Evolutionary conservation across 2,797 vertebrate genomes (phyloP), one percentile per base, ranked within the genome.

Genomic region (Chiroxiphia lanceolata): DNA sequence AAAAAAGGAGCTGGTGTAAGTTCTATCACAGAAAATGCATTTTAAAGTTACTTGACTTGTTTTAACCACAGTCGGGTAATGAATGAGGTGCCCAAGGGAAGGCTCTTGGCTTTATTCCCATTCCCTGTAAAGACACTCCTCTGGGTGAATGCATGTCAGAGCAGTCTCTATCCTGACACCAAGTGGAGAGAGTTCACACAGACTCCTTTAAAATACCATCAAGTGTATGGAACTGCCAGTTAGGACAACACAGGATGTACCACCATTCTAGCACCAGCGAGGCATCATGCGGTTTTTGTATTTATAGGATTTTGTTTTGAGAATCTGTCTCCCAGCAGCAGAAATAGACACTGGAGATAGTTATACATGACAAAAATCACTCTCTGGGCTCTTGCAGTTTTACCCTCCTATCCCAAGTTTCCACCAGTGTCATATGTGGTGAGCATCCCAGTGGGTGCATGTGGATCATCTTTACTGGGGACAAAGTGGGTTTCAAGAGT

Each of bases 101-200:
- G 25, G 23, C 25, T 61, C 20, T 57, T 94, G 94, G 87, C 69
- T 92, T 86, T 91, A 33, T 25, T 87, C 82, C 79, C 19, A 3
- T 22, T 60, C 36, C 17, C 40, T 76, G 17, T 77, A 83, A 71
- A 48, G 45, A 78, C 57, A 33, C 15, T 85, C 17, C 29, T 67
- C 56, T 33, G 42, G n/a, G 9, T 51, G 56, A 88, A 59, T 1
- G 1, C 23, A 13, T 23, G 36, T 81, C 69, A 80, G 27, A 94
- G 42, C 57, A 94, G 71, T 38, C 81, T 95, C 89, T 80, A 71
- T 54, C 68, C 95, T 95, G 96, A 97, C 93, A 95, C 89, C 94
- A 96, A 91, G 93, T 71, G 94, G 92, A 94, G 48, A 81, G 48
- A 87, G 31, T 20, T 91, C 75, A 91, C 53, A 83, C 4, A 1